Conservation (phyloP, 2,113 vertebrate species). For the Formicarius rufipectus region DNA sequence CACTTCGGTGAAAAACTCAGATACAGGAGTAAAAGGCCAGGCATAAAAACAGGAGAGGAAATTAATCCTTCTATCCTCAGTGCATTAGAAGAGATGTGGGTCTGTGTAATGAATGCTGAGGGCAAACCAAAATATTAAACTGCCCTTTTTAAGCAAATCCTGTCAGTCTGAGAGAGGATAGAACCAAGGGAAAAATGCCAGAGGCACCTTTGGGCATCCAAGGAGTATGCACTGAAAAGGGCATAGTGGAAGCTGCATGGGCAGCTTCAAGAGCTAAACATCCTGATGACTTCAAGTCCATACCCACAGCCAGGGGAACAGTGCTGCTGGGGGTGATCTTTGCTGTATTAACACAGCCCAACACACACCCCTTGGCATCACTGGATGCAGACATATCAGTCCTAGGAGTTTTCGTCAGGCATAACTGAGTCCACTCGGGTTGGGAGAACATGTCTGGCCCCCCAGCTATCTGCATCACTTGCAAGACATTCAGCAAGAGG, state of each 20-base stretch:
- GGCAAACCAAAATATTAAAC: not conserved
- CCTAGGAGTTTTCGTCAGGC: not conserved
- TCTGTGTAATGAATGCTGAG: not conserved
- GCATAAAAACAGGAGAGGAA: not conserved
- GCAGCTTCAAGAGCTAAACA: not conserved
- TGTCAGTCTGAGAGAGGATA: not conserved
- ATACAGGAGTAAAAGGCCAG: not conserved
- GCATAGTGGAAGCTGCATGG: not conserved
- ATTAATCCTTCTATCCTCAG: not conserved
- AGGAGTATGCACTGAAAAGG: not conserved
- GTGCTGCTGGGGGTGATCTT: not conserved
- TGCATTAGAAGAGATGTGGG: not conserved
- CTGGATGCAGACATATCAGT: not conserved
- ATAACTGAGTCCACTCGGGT: not conserved
- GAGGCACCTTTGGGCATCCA: fast-evolving
- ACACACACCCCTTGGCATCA: fast-evolving
- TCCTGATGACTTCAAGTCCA: not conserved
- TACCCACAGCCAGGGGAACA: not conserved
- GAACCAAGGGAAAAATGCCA: not conserved
- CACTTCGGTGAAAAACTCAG: not conserved
- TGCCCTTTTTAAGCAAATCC: not conserved
- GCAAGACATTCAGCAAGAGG: not conserved
- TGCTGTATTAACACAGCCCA: not conserved
- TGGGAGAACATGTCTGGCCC: not conserved
- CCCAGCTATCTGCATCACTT: not conserved